Evolutionary conservation across 2,113 vertebrate species (phyloP).

Genomic region (Brevimyrus niger): DNA sequence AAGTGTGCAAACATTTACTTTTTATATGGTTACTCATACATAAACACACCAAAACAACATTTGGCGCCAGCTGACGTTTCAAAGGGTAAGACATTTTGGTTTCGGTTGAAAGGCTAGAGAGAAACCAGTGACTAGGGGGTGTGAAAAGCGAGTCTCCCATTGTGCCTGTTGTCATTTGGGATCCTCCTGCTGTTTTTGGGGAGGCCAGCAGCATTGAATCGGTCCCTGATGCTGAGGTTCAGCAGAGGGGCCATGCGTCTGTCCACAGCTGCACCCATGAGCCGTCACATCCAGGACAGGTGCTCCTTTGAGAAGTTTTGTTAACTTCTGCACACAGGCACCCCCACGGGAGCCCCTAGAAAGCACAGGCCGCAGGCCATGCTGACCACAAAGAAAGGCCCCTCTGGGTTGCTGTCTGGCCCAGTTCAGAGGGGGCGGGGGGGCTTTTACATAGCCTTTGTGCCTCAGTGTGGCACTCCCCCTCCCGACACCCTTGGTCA

Average conservation of each 20-base stretch:
- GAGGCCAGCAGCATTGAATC: neutral
- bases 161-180: neutral
- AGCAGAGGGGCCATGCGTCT: neutral
- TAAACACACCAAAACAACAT: neutral
- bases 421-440: neutral
- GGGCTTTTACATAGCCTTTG: neutral
- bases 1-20: neutral
- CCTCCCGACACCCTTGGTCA: neutral
- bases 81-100: neutral
- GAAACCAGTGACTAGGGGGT: neutral
- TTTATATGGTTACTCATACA: neutral
- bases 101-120: neutral
- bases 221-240: neutral
- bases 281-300: conserved; percentile 29
- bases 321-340: neutral
- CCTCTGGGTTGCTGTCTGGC: conserved; percentile 30
- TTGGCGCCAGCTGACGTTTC: neutral
- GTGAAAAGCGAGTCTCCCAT: neutral
- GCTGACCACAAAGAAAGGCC: conserved; percentile 34
- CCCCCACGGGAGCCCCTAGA: neutral
- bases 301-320: conserved; percentile 22
- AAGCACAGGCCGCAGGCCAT: conserved; percentile 24
- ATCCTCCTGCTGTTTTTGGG: neutral
- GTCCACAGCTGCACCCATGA: conserved; percentile 8
- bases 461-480: neutral